Base-by-base conservation (phyloP, 2,888 invertebrate genomes). In the Lepas anatifera region DNA sequence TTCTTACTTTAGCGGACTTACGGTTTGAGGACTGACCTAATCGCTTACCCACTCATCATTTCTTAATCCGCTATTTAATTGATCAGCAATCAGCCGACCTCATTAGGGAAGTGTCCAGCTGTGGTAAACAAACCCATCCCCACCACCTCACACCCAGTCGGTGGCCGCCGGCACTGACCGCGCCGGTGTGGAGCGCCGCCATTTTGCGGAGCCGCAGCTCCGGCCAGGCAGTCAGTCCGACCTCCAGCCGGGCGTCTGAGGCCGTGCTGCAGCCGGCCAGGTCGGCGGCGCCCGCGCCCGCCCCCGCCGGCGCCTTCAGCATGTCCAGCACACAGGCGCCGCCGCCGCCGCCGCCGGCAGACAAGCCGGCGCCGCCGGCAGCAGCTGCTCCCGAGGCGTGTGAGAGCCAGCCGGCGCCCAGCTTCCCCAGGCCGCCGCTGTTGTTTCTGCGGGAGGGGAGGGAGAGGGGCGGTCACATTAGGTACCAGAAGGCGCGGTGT, bases 201-300 rank as follows among this genome's bases (percentile, higher is more conserved):
- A 89, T 83, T 76, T 89, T 85, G 72, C 89, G 85, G 27, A 90
- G 81, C 63, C 86, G 84, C 29, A 91, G 87, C 79, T 93, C 93
- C 25, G 90, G 87, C 70, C 86, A 85, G 46, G 87, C 85, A 75
- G 91, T 90, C 18, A 92, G 86, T 0, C 91, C 90, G 74, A 86
- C 85, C 77, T 93, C 92, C 52, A 93, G 81, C 64, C 95, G 85
- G 18, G 88, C 84, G 80, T 91, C 90, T 78, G 89, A 83, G 3
- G 90, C 88, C 74, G 87, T 84, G 18, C 80, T 80, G 66, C 80
- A 76, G 25, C 72, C 73, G 43, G 73, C 71, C 27, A 72, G 72
- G 11, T 71, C 39, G 27, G 67, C 69, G 29, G 77, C 78, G 32
- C 70, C 68, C 32, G 71, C 48, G 1, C 71, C 70, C 8, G 69